Base-by-base conservation (phyloP, 1,140 invertebrate species). In the Megalopta genalis region DNA sequence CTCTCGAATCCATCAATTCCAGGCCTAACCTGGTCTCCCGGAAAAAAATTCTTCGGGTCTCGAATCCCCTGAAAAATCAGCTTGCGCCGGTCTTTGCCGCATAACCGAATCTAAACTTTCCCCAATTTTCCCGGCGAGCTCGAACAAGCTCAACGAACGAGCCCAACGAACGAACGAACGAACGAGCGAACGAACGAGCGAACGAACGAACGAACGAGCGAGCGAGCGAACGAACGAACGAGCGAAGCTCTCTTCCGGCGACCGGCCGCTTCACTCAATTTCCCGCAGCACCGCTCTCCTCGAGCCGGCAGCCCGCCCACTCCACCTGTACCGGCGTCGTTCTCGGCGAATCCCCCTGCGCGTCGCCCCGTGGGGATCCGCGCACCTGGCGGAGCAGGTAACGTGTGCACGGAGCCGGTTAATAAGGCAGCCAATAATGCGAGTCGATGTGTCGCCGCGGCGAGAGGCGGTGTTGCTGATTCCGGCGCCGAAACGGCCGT, bases 381-480 rank as follows among this genome's bases (percentile, higher is more conserved):
- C 1, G 66, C 75, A 77, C 75, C 75, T 70, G 75, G 46, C 68
- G 14, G 23, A 46, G 59, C 67, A 77, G 46, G 75, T 77, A 71
- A 12, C 49, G 67, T 25, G 75, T 71, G 67, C 75, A 69, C 42
- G 27, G 37, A 67, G 72, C 66, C 77, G 75, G 85, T 86, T 83
- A 89, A 90, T 90, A 90, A 90, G 88, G 86, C 83, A 84, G 87
- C 88, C 86, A 90, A 90, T 90, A 90, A 90, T 86, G 88, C 84
- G 79, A 85, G 77, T 78, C 82, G 80, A 82, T 84, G 86, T 83
- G 86, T 80, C 80, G 82, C 79, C 71, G 68, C 42, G 42, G 10
- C 42, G 60, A 42, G 39, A 46, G 76, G 32, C 59, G 85, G 83
- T 80, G 89, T 88, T 81, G 90, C 86, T 90, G 89, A 91, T 89